A percentile compares a stretch with the other conserved stretches of the same genome.
These are phyloP conservation scores for Gallinago nigripennis DNA, from an alignment of 2,797 vertebrate species.

Conservation along the genomic window DNA sequence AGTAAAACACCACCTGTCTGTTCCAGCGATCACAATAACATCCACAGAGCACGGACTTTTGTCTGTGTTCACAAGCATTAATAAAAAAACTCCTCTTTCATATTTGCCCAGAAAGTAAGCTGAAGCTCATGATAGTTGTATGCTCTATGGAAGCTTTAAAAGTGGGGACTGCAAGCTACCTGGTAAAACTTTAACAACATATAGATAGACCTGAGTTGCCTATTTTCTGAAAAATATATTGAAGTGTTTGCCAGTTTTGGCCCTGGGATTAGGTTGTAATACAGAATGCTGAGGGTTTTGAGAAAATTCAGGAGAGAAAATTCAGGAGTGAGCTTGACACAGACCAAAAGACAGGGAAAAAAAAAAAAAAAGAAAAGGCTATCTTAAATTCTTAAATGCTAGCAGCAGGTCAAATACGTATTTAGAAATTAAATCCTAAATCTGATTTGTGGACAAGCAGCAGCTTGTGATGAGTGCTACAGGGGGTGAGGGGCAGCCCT, in stretches of 20 bases:
- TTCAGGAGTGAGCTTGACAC: background rate
- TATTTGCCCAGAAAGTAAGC: constrained; percentile 18
- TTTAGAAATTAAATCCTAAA: constrained; percentile 6
- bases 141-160: background rate
- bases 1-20: background rate
- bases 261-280: background rate
- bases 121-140: background rate
- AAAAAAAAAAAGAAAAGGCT: background rate
- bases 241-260: constrained; percentile 3
- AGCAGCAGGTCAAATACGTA: background rate
- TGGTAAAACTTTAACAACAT: background rate
- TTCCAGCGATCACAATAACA: background rate
- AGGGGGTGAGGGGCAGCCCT: accelerated
- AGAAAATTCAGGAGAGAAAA: constrained; percentile 35
- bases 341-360: background rate
- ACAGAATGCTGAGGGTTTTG: background rate
- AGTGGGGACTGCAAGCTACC: background rate
- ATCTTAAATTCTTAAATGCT: background rate
- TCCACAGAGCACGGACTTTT: background rate
- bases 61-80: background rate
- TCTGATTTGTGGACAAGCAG: background rate
- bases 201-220: background rate
- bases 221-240: constrained; percentile 11
- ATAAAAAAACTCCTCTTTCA: background rate
- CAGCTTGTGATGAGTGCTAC: background rate